Base-by-base conservation (phyloP, 2,888 invertebrate genomes). In the Lasioglossum villosulum region DNA sequence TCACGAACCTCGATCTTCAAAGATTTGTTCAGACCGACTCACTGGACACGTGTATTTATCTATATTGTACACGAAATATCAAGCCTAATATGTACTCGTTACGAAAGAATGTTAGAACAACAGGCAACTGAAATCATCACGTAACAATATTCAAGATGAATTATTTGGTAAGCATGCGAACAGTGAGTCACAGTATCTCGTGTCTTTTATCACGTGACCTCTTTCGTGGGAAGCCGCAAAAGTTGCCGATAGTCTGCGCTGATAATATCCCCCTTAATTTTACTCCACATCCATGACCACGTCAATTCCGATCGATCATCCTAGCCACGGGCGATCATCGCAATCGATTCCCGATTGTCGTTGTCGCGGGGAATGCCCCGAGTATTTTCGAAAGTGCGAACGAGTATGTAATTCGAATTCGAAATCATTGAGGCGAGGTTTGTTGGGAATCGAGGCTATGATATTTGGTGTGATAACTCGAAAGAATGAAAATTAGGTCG, bases 401-500 rank as follows among this genome's bases (percentile, higher is more conserved):
- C 27, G n/a, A 14, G 5, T 14, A 16, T 8, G 19, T 23, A 10
- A 48, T 45, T 16, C 16, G 45, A 27, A 72, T 48, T 14, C 19
- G 16, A 27, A 30, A 30, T 30, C 30, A 30, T 63, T 2, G 30
- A 0, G 16, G 16, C 10, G 34, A 19, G 8, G 12, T 45, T 52
- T 12, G 34, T 14, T 0, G 48, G 45, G 16, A 68, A 42, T 14
- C 19, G 52, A 30, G 73, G n/a, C 30, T 30, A 30, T 2, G 23
- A 10, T 34, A 30, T 66, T 8, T 27, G 30, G 37, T 37, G 8
- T 14, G 3, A n/a, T 14, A 27, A 37, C 56, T 34, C 42, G 52
- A 56, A 80, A n/a, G 74, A 34, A 73, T 59, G 75, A 86, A 88
- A 91, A 92, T 93, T 92, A 89, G 93, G 91, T 92, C 91, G 87